Evolutionary conservation across 2,888 invertebrate genomes (phyloP), one percentile per base, ranked within the genome.

Genomic region (Noctua comes): DNA sequence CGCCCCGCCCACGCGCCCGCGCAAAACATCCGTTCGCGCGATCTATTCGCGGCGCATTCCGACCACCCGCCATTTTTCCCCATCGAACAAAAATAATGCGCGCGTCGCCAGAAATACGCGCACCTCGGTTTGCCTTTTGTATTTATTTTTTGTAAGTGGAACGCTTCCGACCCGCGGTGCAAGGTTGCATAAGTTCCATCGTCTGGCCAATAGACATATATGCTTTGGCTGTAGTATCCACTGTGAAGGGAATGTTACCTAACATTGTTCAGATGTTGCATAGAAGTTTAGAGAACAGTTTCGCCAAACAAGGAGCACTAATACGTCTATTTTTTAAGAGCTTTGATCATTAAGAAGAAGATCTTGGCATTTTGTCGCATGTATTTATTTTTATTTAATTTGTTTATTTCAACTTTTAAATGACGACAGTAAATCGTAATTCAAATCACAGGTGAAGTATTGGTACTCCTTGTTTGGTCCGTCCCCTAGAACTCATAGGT

Each of bases 21-120:
- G 93, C 94, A 92, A 93, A 93, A 94, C 95, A 95, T 95, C 95
- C 95, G 95, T 92, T 92, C 92, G 91, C 93, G 93, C 88, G 90
- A 79, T 91, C 94, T 96, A 96, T 96, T 95, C 93, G 91, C 91
- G 91, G 93, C 93, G 91, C 95, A 95, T 95, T 93, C 95, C 95
- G 89, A 90, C 82, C 91, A 92, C 92, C 91, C 92, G 93, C 93
- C 93, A 93, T 95, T 95, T 95, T 94, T 93, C 92, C 92, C 90
- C 93, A 92, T 91, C 89, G 90, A 91, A 95, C 94, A 88, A 93
- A 95, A 96, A 96, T 96, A 95, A 95, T 94, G 92, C 91, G 91
- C 89, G 90, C 89, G 93, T 91, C 87, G 92, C 93, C 93, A 91
- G 90, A 95, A 95, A 95, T 95, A 95, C 92, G 91, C 94, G 92